phyloP scores from a whole-genome alignment of 2,113 vertebrate genomes.

The Hydrolagus affinis region DNA sequence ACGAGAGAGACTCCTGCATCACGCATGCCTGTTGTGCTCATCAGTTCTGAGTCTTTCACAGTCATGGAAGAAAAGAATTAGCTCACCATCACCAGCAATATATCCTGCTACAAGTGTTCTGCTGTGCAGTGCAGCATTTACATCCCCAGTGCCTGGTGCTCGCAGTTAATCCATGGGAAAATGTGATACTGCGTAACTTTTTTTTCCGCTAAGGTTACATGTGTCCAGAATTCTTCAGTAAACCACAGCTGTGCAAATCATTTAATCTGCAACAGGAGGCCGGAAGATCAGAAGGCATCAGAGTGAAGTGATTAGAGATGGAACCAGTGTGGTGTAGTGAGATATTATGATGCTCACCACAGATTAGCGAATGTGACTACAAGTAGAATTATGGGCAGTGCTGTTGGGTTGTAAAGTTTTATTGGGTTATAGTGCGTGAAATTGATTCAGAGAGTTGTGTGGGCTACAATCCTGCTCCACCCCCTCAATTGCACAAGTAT shows the following conservation, averaged over 20 bases:
- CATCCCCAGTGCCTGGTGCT: neutral
- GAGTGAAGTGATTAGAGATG: neutral
- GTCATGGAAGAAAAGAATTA: neutral
- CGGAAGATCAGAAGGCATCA: neutral
- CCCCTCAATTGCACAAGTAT: neutral
- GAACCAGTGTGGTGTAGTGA: neutral
- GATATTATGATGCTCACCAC: neutral
- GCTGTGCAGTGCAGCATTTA: neutral
- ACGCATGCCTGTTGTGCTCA: neutral
- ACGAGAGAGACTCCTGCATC: neutral
- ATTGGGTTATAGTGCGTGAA: neutral
- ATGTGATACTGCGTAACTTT: neutral
- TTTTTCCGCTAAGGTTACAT: neutral
- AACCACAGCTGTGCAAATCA: constrained; percentile 3
- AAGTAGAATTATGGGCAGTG: neutral
- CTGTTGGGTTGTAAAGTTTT: neutral
- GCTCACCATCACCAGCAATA: neutral
- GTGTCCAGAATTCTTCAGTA: neutral
- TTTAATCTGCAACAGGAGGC: neutral
- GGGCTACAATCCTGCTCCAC: neutral
- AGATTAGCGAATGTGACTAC: neutral
- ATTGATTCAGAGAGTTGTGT: neutral
- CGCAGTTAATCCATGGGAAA: neutral
- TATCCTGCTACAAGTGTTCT: neutral
- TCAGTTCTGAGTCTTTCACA: neutral